Percentiles rank a stretch among this genome's conserved stretches.
Evolutionary conservation across 53 echinoderm and acorn worm genomes (phyloP).

Genomic region (Stichopus horrens): DNA sequence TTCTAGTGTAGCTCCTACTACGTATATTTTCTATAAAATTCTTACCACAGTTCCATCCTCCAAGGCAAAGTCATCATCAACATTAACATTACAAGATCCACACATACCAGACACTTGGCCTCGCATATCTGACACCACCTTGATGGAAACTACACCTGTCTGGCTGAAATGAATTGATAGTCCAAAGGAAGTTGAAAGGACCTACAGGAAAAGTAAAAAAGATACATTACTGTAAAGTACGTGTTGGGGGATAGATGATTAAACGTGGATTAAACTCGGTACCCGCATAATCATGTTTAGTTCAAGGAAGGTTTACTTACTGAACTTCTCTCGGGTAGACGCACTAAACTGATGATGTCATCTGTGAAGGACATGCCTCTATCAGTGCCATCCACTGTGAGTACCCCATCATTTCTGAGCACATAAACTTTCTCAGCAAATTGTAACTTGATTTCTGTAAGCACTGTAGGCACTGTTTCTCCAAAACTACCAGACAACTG

Average conservation of each 20-base stretch:
- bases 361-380: background rate
- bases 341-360: background rate
- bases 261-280: too few species aligned
- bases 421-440: background rate
- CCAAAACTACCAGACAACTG: background rate
- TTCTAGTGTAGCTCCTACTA: too few species aligned
- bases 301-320: background rate
- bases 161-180: background rate
- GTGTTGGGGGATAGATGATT: too few species aligned
- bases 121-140: background rate
- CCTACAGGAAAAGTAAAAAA: background rate
- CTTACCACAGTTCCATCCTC: background rate
- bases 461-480: background rate
- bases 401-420: background rate
- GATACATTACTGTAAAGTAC: too few species aligned
- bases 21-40: too few species aligned
- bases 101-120: constrained; percentile 21
- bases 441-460: background rate
- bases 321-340: background rate
- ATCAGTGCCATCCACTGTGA: background rate
- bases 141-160: background rate
- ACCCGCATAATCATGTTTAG: too few species aligned
- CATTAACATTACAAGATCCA: constrained; percentile 3
- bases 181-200: background rate
- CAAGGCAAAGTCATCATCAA: background rate